Percentiles rank a stretch among this genome's conserved stretches.
These are phyloP conservation scores for Macaria notata DNA, from an alignment of 2,888 invertebrate species.

Conservation along the genomic window DNA sequence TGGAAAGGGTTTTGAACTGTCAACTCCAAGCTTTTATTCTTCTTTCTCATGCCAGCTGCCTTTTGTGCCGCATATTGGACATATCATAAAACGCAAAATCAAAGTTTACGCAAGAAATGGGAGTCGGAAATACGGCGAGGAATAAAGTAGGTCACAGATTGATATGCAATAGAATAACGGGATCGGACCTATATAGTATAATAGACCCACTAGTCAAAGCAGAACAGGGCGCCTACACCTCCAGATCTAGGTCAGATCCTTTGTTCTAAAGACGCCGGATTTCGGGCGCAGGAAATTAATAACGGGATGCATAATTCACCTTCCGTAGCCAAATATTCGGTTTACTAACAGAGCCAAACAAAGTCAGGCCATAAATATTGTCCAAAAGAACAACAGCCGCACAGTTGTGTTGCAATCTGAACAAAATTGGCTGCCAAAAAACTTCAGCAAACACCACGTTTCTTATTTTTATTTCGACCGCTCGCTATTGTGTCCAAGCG, in stretches of 20 bases:
- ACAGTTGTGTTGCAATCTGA: background rate
- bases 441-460: background rate
- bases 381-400: background rate
- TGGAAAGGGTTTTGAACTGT: constrained; percentile 7
- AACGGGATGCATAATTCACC: background rate
- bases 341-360: background rate
- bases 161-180: background rate
- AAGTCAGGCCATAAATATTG: background rate
- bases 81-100: constrained; percentile 5
- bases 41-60: constrained; percentile 3
- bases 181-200: constrained; percentile 16
- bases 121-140: background rate
- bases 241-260: constrained; percentile 26
- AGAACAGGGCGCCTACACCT: constrained; percentile 18
- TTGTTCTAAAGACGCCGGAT: constrained; percentile 2
- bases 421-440: background rate
- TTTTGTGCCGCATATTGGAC: constrained; percentile 8
- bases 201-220: constrained; percentile 16
- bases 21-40: constrained; percentile 9
- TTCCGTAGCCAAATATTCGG: no score
- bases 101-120: constrained; percentile 7
- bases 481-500: background rate
- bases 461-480: background rate
- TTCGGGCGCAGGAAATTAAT: background rate
- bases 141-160: background rate